Percentiles rank a stretch among this genome's conserved stretches.
These are phyloP conservation scores for Rallus limicola DNA, from an alignment of 2,113 vertebrate genomes.

Conservation along the genomic window DNA sequence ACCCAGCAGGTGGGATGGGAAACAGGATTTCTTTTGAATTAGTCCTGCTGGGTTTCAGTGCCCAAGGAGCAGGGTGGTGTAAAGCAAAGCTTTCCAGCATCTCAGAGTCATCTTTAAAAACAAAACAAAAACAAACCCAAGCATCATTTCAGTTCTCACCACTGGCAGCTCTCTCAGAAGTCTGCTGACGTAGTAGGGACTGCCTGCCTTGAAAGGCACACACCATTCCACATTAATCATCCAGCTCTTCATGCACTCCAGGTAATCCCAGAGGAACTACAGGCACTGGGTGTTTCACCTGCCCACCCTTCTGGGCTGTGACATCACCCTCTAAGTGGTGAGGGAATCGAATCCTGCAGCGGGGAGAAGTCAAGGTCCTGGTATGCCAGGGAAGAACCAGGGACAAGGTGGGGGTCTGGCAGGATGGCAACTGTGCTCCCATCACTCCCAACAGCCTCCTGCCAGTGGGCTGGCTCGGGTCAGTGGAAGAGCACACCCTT, in stretches of 20 bases:
- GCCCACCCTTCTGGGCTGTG: neutral
- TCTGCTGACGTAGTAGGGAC: neutral
- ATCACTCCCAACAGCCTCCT: neutral
- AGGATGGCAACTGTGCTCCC: neutral
- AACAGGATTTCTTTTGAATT: neutral
- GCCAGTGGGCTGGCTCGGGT: neutral
- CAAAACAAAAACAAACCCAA: neutral
- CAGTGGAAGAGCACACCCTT: slow-evolving; percentile 33
- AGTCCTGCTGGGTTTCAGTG: neutral
- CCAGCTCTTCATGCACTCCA: neutral
- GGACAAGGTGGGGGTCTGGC: neutral
- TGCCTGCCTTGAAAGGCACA: neutral
- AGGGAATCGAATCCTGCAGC: neutral
- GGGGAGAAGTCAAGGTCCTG: neutral
- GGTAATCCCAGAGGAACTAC: neutral
- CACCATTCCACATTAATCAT: neutral
- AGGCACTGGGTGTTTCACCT: neutral
- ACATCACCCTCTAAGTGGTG: fast-evolving
- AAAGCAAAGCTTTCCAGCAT: neutral
- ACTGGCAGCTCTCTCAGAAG: neutral
- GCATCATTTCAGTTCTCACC: neutral
- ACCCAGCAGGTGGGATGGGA: neutral
- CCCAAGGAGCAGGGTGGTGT: neutral
- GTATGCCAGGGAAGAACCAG: neutral
- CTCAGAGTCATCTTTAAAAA: neutral